Evolutionary conservation across 2,888 invertebrate species (phyloP).

Genomic region (Ecdyonurus torrentis): DNA sequence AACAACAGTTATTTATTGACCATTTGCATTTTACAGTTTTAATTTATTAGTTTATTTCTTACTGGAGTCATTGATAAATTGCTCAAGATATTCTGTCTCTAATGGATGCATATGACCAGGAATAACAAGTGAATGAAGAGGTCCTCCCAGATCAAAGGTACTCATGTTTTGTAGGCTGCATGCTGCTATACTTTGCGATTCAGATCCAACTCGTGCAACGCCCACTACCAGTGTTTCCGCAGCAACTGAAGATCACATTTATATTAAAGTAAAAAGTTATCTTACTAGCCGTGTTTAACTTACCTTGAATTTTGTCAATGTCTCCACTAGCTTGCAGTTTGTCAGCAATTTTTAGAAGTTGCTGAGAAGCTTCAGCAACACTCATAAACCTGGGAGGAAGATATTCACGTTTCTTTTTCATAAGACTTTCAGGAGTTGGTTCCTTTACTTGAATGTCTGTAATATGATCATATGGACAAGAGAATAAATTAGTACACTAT

Average conservation of each 20-base stretch:
- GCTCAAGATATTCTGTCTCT: constrained; percentile 68
- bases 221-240: constrained; percentile 58
- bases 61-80: too few relatives aligned
- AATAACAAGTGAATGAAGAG: constrained; percentile 87
- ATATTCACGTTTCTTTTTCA: constrained; percentile 74
- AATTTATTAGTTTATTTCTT: too few relatives aligned
- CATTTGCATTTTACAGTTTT: too few relatives aligned
- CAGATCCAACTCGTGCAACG: constrained; percentile 77
- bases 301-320: background rate
- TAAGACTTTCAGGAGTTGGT: constrained; percentile 83
- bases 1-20: too few relatives aligned
- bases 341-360: constrained; percentile 60
- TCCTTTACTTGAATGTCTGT: constrained; percentile 97
- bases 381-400: constrained; percentile 92
- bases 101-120: constrained; percentile 76
- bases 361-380: constrained; percentile 68
- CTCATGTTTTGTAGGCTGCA: constrained; percentile 59
- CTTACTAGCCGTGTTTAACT: background rate
- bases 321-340: constrained; percentile 23
- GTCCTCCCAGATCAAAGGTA: constrained; percentile 58
- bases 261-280: background rate
- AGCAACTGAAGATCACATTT: background rate
- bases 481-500: too few relatives aligned
- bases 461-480: too few relatives aligned
- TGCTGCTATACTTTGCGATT: constrained; percentile 54